These are phyloP conservation scores for Gasterosteus nipponicus DNA, from an alignment of 2,113 vertebrate species.

Conservation along the genomic window DNA sequence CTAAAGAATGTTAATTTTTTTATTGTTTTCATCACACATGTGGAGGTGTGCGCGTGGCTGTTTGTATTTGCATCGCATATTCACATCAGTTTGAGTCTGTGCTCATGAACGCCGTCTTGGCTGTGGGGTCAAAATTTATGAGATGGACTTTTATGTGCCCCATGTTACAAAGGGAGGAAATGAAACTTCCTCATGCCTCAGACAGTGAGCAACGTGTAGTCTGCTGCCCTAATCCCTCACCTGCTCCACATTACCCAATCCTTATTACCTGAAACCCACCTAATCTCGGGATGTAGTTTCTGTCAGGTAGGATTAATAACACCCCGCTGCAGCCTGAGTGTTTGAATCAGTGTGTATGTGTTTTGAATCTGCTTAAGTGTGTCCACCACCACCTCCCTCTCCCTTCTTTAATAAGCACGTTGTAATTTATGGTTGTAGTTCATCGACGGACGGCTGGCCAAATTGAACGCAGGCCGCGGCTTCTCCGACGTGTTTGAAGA, in stretches of 20 bases:
- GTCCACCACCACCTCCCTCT: slow-evolving; percentile 5
- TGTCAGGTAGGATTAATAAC: slow-evolving; percentile 77
- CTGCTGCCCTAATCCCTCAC: slow-evolving; percentile 79
- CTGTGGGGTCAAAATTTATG: slow-evolving; percentile 76
- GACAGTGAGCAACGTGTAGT: slow-evolving; percentile 67
- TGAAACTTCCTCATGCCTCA: slow-evolving; percentile 79
- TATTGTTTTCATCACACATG: slow-evolving; percentile 21
- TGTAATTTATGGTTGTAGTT: slow-evolving; percentile 89
- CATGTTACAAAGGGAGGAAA: slow-evolving; percentile 80
- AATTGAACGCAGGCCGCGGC: slow-evolving; percentile 93
- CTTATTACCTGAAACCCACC: slow-evolving; percentile 72
- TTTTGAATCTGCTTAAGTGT: slow-evolving; percentile 51
- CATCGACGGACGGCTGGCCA: slow-evolving; percentile 95
- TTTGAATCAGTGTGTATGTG: slow-evolving; percentile 50
- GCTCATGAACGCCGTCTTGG: slow-evolving; percentile 53
- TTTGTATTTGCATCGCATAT: slow-evolving; percentile 27
- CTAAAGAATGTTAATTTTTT: slow-evolving; percentile 11
- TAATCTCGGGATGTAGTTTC: slow-evolving; percentile 73
- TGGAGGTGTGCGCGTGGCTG: neutral
- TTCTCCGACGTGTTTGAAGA: slow-evolving; percentile 97
- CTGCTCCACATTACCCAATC: slow-evolving; percentile 81
- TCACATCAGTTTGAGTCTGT: slow-evolving; percentile 8
- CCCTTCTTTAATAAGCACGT: slow-evolving; percentile 76
- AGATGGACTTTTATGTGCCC: slow-evolving; percentile 73
- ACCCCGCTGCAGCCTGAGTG: slow-evolving; percentile 59